Evolutionary conservation across 2,797 vertebrate species (phyloP).

Genomic region (Falco biarmicus): DNA sequence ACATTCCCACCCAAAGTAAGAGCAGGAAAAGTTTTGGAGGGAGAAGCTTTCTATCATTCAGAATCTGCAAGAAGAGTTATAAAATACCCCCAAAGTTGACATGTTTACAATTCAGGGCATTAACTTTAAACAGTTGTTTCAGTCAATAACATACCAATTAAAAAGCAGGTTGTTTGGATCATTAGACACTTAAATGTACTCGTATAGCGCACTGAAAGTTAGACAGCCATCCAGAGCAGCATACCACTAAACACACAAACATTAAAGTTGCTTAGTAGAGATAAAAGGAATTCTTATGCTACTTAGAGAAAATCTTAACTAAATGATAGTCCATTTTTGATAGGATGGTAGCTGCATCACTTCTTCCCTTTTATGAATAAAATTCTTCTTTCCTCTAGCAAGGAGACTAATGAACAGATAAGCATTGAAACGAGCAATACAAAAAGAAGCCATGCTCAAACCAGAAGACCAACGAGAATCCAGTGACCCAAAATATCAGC

Average conservation of each 20-base stretch:
- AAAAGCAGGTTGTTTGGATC: constrained; percentile 18
- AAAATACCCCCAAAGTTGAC: not conserved
- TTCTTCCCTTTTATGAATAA: not conserved
- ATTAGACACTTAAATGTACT: not conserved
- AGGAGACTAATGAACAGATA: not conserved
- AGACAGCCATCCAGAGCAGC: not conserved
- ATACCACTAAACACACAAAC: not conserved
- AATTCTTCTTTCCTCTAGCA: not conserved
- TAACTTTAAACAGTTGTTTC: constrained; percentile 13
- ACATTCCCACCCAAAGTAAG: not conserved
- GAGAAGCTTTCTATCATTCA: not conserved
- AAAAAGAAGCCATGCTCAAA: not conserved
- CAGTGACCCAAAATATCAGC: not conserved
- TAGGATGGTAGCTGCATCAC: not conserved
- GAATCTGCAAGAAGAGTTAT: not conserved
- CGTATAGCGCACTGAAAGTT: not conserved
- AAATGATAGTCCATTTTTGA: not conserved
- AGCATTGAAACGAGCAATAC: not conserved
- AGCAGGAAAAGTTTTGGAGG: not conserved
- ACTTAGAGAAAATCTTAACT: not conserved
- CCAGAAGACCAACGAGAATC: not conserved
- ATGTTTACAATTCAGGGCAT: not conserved
- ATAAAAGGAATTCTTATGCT: not conserved
- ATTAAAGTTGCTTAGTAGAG: not conserved
- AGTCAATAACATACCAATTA: constrained; percentile 37